Evolutionary conservation across 2,113 vertebrate species (phyloP), one percentile per base, ranked within the genome.

Genomic region (Axis porcinus): DNA sequence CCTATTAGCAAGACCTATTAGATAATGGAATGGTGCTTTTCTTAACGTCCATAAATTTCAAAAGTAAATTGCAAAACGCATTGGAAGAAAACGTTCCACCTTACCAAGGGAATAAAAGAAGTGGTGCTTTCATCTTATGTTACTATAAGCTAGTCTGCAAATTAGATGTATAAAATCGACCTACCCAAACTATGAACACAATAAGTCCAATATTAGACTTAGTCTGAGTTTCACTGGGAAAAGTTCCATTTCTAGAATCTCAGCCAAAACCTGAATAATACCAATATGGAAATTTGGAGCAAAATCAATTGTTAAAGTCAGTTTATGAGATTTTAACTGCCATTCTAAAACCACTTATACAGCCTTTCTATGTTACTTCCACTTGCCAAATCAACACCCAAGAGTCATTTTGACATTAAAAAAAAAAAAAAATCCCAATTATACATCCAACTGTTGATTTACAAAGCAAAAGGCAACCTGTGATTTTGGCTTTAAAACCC

Each of bases 251-350:
- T 97, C 96, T 67, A 97, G 89, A 70, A 86, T 60, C 70, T 96
- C 11, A 12, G 97, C 97, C 91, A 98, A 98, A 91, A 97, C 88
- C 95, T 97, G 81, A 98, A 98, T 98, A 98, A 98, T 76, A 97
- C 93, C 92, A 97, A 79, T 96, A 96, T 97, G 96, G 97, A 97
- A 98, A 98, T 97, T 94, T 98, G 97, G 95, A 97, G 40, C 70
- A 64, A 97, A 98, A 91, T 97, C 97, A 98, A 94, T 97, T 98
- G 92, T 97, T 98, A 97, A 97, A 98, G 95, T 97, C 86, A 96
- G 96, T 98, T 95, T 97, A 97, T 97, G 97, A 98, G 96, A 97
- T 97, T 98, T 97, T 98, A 97, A 96, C 96, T 96, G 96, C 97
- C 91, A 82, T 92, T 96, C 93, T 79, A 83, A 94, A 97, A 95